Base-by-base conservation (phyloP, 2,797 vertebrate species). In the Diglossa cyanea region DNA sequence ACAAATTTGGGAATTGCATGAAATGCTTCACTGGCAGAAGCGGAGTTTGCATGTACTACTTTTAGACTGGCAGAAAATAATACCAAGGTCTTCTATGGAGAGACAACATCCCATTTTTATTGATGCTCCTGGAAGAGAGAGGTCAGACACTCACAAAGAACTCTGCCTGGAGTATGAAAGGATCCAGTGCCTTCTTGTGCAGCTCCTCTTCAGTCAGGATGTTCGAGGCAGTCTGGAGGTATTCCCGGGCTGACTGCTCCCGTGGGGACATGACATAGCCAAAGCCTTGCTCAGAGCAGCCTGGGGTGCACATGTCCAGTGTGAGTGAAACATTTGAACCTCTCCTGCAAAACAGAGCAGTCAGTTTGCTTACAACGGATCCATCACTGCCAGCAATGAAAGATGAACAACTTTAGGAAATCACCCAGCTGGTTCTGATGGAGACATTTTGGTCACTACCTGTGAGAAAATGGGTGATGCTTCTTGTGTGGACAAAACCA, bases 241-340 rank as follows among this genome's bases (percentile, higher is more conserved):
- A 99, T 94, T 99, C 99, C 62, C 97, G 97, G 70, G 99, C 98
- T 0, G 98, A 98, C 96, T 99, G 98, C 51, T 99, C 99, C 37
- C 98, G 98, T 9, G 99, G 99, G 40, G 99, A 99, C 97, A 99
- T 98, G 95, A 99, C 97, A 67, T 98, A 98, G 58, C 99, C 99
- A 14, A 99, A 99, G 58, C 99, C 99, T 84, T 98, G 97, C 95
- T 99, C 99, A 6, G 98, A 99, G 97, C 98, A 99, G 96, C 99
- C 99, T 2, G 99, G 99, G 3, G 99, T 99, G 93, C 99, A 99
- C 99, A 99, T 99, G 96, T 99, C 99, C 98, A 99, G 96, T 11
- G 99, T 99, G 95, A 99, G 98, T 9, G 99, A 99, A 95, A 99
- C 99, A 39, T 99, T 99, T 93, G 99, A 99, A 88, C 99, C 99